Conservation (phyloP, 2,888 invertebrate genomes). For the Monopis laevigella region DNA sequence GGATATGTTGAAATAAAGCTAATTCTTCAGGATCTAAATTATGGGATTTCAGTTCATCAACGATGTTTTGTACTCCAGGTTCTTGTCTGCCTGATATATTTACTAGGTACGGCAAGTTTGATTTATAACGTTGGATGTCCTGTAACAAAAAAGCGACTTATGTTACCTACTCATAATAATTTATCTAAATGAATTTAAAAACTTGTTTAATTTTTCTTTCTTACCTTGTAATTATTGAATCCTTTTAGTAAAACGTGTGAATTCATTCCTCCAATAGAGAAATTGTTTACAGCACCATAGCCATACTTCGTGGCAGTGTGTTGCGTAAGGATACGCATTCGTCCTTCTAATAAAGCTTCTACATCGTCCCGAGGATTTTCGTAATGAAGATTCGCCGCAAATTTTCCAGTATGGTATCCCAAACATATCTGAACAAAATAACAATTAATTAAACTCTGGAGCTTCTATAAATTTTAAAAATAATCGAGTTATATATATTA, state of each 20-base stretch:
- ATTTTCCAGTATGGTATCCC: slow-evolving; percentile 71
- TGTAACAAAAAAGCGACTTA: slow-evolving; percentile 19
- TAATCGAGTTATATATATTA: neutral
- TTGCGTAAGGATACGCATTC: slow-evolving; percentile 66
- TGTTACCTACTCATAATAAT: neutral
- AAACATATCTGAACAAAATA: slow-evolving; percentile 48
- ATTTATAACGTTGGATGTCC: slow-evolving; percentile 33
- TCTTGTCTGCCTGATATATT: slow-evolving; percentile 39
- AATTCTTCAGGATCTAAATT: slow-evolving; percentile 44
- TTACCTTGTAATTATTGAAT: slow-evolving; percentile 39
- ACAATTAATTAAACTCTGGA: neutral
- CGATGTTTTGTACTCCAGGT: slow-evolving; percentile 27
- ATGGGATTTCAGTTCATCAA: slow-evolving; percentile 33
- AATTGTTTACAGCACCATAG: slow-evolving; percentile 38
- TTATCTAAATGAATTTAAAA: neutral
- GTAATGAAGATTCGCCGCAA: slow-evolving; percentile 80
- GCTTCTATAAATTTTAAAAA: neutral
- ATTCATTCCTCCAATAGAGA: slow-evolving; percentile 40
- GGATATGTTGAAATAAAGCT: slow-evolving; percentile 42
- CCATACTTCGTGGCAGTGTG: slow-evolving; percentile 63
- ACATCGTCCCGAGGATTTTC: slow-evolving; percentile 62
- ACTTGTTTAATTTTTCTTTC: neutral
- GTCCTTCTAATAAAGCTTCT: slow-evolving; percentile 56
- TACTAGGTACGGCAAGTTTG: slow-evolving; percentile 36
- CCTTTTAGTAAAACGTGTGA: slow-evolving; percentile 40